Evolutionary conservation across 2,888 invertebrate species (phyloP), one percentile per base, ranked within the genome.

Genomic region (Yponomeuta evonymella): DNA sequence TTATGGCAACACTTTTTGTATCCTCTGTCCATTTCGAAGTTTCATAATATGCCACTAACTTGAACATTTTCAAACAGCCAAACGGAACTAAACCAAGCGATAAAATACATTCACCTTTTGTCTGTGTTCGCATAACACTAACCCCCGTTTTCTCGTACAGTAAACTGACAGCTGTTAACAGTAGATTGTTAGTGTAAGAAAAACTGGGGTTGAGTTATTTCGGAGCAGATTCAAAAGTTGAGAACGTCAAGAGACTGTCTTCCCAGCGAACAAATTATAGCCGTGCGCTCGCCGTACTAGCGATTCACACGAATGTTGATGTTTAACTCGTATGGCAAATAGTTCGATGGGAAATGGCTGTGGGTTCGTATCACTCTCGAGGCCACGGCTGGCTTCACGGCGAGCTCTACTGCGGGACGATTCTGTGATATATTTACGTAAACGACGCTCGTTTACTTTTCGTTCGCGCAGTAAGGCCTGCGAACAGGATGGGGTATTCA

Each of bases 361-460:
- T 51, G 51, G 6, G 51, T 10, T 51, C 51, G 51, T 51, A 2
- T 12, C 51, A 8, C 51, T 12, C 15, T 12, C 15, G 1, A 15
- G 1, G 12, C 15, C 51, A 58, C 33, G 23, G 8, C 30, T 65
- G 0, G 29, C 30, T 65, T 29, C 43, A 43, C 9, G 30, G 65
- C 33, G 65, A 48, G 67, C 33, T 48, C 48, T 67, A 43, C 67
- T 33, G 69, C 63, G 69, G 30, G 29, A 33, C 36, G 62, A 29
- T 65, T 70, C 70, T 70, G 70, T 70, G 70, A 70, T 70, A 70
- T 70, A 70, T 70, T 64, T 69, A 62, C 65, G 70, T 70, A 70
- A 64, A 63, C 65, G 29, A 11, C 36, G 33, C 29, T 9, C 30
- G 64, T 70, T 36, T 70, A 30, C 70, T 64, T 58, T 70, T 63